Conservation (phyloP, 2,888 invertebrate species). For the Dinocampus coccinellae region DNA sequence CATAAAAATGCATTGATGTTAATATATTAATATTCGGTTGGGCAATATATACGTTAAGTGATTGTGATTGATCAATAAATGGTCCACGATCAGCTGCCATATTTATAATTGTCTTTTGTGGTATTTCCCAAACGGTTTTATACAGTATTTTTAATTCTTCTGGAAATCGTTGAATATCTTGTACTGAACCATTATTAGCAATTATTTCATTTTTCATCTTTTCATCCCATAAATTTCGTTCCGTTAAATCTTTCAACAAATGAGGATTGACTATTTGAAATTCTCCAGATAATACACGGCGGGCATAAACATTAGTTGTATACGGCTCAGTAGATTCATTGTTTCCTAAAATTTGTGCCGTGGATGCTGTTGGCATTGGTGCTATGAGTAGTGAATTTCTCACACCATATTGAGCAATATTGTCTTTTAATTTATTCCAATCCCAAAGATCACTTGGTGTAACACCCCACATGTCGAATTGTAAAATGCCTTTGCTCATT, state of each 20-base stretch:
- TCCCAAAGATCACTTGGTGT: constrained; percentile 90
- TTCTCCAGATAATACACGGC: constrained; percentile 95
- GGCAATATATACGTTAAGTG: constrained; percentile 96
- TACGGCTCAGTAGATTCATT: constrained; percentile 99
- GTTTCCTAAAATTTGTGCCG: constrained; percentile 98
- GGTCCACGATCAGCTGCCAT: constrained; percentile 99
- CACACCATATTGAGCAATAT: constrained; percentile 90
- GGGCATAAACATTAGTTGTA: constrained; percentile 95
- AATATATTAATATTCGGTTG: constrained; percentile 93
- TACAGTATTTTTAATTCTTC: constrained; percentile 87
- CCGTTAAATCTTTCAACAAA: constrained; percentile 91
- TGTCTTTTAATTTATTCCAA: constrained; percentile 86
- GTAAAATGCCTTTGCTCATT: constrained; percentile 94
- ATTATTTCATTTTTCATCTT: constrained; percentile 96
- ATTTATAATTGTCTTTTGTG: constrained; percentile 91
- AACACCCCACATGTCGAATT: constrained; percentile 98
- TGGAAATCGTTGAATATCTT: constrained; percentile 88
- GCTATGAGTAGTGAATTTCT: constrained; percentile 94
- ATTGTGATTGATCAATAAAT: constrained; percentile 98
- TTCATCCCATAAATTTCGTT: constrained; percentile 92
- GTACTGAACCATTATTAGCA: constrained; percentile 92
- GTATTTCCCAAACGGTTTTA: constrained; percentile 98
- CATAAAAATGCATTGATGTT: constrained; percentile 98
- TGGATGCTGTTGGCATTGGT: constrained; percentile 99
- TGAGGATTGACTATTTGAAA: constrained; percentile 98